Percentiles rank a stretch among this genome's conserved stretches.
phyloP scores from a whole-genome alignment of 2,113 vertebrate species.

The Gambusia affinis region DNA sequence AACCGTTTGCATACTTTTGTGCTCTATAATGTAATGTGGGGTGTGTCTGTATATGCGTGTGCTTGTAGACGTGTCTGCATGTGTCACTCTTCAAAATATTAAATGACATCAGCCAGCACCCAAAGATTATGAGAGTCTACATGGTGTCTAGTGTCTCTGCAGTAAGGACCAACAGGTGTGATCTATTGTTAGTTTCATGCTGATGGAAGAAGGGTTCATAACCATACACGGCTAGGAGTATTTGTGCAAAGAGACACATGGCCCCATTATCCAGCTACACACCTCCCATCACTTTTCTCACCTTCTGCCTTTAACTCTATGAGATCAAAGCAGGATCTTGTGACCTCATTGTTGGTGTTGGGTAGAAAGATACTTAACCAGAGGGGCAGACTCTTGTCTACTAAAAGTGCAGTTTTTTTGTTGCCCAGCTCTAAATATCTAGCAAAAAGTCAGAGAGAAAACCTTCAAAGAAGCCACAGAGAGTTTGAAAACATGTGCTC shows the following conservation, averaged over 20 bases:
- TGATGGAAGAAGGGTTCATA: conserved; percentile 28
- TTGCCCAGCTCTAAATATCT: conserved; percentile 39
- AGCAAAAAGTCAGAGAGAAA: conserved; percentile 36
- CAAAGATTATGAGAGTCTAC: conserved; percentile 50
- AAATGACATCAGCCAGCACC: conserved; percentile 48
- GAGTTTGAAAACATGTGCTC: conserved; percentile 53
- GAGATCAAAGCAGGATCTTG: conserved; percentile 36
- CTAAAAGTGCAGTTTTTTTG: conserved; percentile 22
- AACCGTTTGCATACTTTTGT: conserved; percentile 18
- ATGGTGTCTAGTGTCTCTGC: conserved; percentile 67
- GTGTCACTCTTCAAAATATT: conserved; percentile 50
- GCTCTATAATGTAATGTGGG: not conserved
- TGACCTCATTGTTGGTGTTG: conserved; percentile 23
- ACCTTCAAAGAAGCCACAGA: conserved; percentile 25
- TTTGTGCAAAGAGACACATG: conserved; percentile 25
- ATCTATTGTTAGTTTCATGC: conserved; percentile 68
- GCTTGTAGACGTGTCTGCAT: conserved; percentile 42
- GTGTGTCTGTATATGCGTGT: conserved; percentile 1
- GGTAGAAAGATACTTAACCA: conserved; percentile 45
- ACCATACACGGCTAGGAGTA: conserved; percentile 56
- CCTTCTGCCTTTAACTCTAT: conserved; percentile 31
- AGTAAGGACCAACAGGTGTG: conserved; percentile 78
- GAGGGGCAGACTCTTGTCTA: conserved; percentile 12
- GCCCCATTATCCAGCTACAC: conserved; percentile 23
- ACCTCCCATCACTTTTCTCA: conserved; percentile 8